A percentile compares a stretch with the other conserved stretches of the same genome.
Evolutionary conservation across 2,888 invertebrate species (phyloP).

Genomic region (Nymphalis urticae): DNA sequence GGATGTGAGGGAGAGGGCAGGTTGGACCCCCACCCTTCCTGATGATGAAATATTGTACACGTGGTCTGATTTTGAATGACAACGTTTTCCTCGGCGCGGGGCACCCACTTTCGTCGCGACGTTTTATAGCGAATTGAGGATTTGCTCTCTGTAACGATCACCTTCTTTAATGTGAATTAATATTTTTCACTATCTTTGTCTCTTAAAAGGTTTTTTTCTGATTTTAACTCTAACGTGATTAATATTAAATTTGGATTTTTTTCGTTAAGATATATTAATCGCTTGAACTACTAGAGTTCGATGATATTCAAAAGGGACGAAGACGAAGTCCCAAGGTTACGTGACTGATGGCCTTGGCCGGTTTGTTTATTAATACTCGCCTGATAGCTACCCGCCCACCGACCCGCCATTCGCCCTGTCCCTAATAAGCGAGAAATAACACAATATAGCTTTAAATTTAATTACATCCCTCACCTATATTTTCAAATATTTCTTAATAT

Average conservation of each 20-base stretch:
- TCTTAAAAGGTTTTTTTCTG: conserved; percentile 11
- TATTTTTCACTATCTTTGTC: conserved; percentile 24
- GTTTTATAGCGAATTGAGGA: conserved; percentile 73
- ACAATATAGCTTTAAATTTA: conserved; percentile 67
- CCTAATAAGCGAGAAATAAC: conserved; percentile 73
- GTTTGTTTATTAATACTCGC: conserved; percentile 77
- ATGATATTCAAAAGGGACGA: conserved; percentile 49
- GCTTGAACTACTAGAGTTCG: conserved; percentile 43
- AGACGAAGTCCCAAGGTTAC: conserved; percentile 65
- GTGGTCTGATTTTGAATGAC: conserved; percentile 88
- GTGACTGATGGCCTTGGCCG: conserved; percentile 69
- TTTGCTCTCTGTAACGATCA: conserved; percentile 64
- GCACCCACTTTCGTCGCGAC: conserved; percentile 69
- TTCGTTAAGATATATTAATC: not conserved
- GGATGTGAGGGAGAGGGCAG: conserved; percentile 45
- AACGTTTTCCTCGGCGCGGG: conserved; percentile 80
- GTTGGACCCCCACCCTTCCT: conserved; percentile 70
- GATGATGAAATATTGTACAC: conserved; percentile 88
- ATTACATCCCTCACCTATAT: conserved; percentile 19
- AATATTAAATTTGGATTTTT: not conserved
- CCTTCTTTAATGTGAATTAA: conserved; percentile 51
- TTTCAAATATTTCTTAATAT: not conserved
- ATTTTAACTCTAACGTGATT: conserved; percentile 9
- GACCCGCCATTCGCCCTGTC: conserved; percentile 59
- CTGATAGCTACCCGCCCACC: conserved; percentile 64